Evolutionary conservation across 2,888 invertebrate genomes (phyloP).

Genomic region (Caenorhabditis afra): DNA sequence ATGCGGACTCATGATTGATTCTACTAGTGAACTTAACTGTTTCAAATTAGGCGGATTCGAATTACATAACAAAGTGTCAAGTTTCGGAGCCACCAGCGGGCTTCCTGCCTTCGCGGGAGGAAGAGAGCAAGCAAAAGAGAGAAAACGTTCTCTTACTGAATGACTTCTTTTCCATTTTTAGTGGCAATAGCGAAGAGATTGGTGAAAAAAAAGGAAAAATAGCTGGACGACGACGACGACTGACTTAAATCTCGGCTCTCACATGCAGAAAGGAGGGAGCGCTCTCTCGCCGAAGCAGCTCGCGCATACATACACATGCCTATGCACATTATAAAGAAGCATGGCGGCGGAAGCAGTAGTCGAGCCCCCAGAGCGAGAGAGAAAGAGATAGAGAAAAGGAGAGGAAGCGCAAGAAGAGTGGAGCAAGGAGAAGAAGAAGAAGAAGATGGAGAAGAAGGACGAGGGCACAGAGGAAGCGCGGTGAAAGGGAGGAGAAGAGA

Average conservation of each 20-base stretch:
- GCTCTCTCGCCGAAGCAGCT: slow-evolving; percentile 26
- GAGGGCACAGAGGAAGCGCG: slow-evolving; percentile 39
- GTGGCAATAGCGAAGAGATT: slow-evolving; percentile 23
- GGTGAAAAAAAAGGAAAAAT: slow-evolving; percentile 41
- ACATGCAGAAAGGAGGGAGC: slow-evolving; percentile 45
- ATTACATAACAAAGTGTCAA: slow-evolving; percentile 51
- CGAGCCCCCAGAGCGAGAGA: slow-evolving; percentile 24
- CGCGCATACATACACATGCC: slow-evolving; percentile 53
- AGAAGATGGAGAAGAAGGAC: slow-evolving; percentile 9
- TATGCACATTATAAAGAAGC: slow-evolving; percentile 58
- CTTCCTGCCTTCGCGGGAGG: slow-evolving; percentile 9
- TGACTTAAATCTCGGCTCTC: slow-evolving; percentile 57
- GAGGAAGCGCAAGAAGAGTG: slow-evolving; percentile 42
- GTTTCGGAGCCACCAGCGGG: slow-evolving; percentile 24
- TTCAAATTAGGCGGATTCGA: slow-evolving; percentile 53
- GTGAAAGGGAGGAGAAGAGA: slow-evolving; percentile 25
- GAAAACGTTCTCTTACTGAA: slow-evolving; percentile 27
- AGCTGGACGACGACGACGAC: slow-evolving; percentile 42
- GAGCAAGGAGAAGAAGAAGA: slow-evolving; percentile 21
- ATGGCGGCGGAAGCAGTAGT: slow-evolving; percentile 58
- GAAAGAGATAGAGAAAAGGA: slow-evolving; percentile 42
- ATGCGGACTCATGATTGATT: slow-evolving; percentile 1
- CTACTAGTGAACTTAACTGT: slow-evolving; percentile 25
- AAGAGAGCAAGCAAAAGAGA: background rate
- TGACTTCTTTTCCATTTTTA: slow-evolving; percentile 29